Percentiles rank a stretch among this genome's conserved stretches.
phyloP scores from a whole-genome alignment of 1,140 invertebrate species.

The Drosophila melanica region DNA sequence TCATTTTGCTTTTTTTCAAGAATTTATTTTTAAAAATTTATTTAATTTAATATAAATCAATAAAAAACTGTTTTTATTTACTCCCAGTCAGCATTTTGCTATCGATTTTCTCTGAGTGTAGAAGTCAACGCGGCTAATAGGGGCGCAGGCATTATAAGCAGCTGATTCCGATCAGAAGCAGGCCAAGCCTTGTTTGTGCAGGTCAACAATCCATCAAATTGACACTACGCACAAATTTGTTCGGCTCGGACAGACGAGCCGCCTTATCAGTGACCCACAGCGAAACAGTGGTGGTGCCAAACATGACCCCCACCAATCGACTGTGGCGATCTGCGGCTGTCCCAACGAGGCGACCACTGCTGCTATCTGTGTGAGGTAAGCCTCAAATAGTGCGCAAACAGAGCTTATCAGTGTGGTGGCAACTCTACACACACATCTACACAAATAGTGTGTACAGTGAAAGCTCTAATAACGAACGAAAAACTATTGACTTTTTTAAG shows the following conservation, averaged over 20 bases:
- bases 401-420: slow-evolving; percentile 29
- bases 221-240: slow-evolving; percentile 56
- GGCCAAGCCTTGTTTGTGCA: slow-evolving; percentile 35
- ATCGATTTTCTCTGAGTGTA: not conserved
- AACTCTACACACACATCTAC: not conserved
- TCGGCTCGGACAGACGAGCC: slow-evolving; percentile 2
- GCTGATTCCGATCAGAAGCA: slow-evolving; percentile 13
- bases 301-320: slow-evolving; percentile 67
- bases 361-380: slow-evolving; percentile 21
- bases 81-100: too few relatives aligned
- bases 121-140: slow-evolving; percentile 8
- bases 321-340: slow-evolving; percentile 9
- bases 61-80: too few relatives aligned
- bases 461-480: not conserved
- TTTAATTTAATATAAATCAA: too few relatives aligned
- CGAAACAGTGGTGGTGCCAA: slow-evolving; percentile 30
- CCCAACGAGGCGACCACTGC: slow-evolving; percentile 1
- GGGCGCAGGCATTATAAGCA: slow-evolving; percentile 9
- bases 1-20: too few relatives aligned
- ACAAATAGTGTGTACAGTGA: not conserved
- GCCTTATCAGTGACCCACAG: slow-evolving; percentile 41
- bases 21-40: too few relatives aligned
- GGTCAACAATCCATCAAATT: slow-evolving; percentile 61
- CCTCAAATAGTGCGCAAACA: slow-evolving; percentile 25
- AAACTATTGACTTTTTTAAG: too few relatives aligned